Conservation (phyloP, 2,113 vertebrate species). For the Cyprinodon tularosa region DNA sequence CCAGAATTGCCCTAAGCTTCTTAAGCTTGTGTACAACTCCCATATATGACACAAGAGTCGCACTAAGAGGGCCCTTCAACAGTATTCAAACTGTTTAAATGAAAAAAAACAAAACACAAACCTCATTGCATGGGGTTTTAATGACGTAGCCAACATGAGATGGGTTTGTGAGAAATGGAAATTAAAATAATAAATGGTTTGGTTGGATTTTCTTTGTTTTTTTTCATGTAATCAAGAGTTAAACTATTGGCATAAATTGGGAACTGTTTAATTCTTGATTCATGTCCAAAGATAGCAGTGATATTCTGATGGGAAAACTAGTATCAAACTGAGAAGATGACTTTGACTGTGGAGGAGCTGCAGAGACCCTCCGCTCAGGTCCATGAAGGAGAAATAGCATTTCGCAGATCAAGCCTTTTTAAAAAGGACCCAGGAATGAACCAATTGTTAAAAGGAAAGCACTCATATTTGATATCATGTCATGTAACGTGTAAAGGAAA, state of each 20-base stretch:
- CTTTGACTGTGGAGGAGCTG: background rate
- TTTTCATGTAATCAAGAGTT: background rate
- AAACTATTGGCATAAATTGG: background rate
- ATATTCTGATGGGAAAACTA: background rate
- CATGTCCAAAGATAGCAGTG: background rate
- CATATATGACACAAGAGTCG: background rate
- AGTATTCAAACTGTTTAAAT: background rate
- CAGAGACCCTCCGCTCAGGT: background rate
- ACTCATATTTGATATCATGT: background rate
- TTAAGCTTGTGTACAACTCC: conserved; percentile 22
- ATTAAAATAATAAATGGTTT: background rate
- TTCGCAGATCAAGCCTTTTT: background rate
- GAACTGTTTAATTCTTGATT: background rate
- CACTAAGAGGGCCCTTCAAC: background rate
- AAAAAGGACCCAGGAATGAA: background rate
- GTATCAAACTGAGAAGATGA: background rate
- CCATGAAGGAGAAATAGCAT: background rate
- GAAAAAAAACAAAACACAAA: background rate
- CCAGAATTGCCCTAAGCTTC: background rate
- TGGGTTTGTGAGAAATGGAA: background rate
- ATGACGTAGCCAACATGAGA: background rate
- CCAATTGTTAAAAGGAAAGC: background rate
- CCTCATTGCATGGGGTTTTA: background rate
- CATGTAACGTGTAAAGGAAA: background rate
- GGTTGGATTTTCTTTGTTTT: background rate